A percentile compares a stretch with the other conserved stretches of the same genome.
phyloP scores from a whole-genome alignment of 2,888 invertebrate species.

The Hyposoter dolosus region DNA sequence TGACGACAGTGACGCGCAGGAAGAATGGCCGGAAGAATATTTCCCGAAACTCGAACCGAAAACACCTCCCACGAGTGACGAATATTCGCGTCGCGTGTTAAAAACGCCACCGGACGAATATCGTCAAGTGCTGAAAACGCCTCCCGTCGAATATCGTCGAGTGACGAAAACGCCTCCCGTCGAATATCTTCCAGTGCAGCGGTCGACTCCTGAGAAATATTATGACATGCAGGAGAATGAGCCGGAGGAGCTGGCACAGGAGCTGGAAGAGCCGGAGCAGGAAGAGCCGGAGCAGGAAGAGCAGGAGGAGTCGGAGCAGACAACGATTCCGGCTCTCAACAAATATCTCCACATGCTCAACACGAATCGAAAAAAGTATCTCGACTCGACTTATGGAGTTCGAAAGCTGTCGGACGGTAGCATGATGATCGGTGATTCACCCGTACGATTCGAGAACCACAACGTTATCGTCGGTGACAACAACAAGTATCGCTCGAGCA shows the following conservation, averaged over 20 bases:
- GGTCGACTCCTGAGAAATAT: neutral
- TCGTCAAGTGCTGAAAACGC: no score
- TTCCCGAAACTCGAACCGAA: neutral
- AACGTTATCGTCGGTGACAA: slow-evolving; percentile 34
- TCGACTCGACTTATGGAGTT: slow-evolving; percentile 52
- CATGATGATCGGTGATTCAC: slow-evolving; percentile 56
- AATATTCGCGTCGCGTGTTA: neutral
- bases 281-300: neutral
- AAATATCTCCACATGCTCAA: slow-evolving; percentile 39
- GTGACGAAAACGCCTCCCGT: neutral
- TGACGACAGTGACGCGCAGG: no score
- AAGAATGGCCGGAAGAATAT: slow-evolving; percentile 14
- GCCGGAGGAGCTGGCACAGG: no score
- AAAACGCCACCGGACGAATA: no score
- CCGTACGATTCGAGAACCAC: slow-evolving; percentile 44
- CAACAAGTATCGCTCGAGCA: slow-evolving; percentile 16
- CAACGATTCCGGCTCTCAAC: neutral
- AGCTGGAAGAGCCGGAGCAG: no score
- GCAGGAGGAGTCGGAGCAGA: neutral
- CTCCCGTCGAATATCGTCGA: no score
- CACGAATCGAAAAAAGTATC: slow-evolving; percentile 48
- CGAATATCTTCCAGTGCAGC: neutral
- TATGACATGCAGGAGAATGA: neutral
- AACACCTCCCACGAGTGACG: neutral
- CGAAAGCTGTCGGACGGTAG: slow-evolving; percentile 37